Evolutionary conservation across 2,113 vertebrate genomes (phyloP).

Genomic region (Gnathonemus longibarbis): DNA sequence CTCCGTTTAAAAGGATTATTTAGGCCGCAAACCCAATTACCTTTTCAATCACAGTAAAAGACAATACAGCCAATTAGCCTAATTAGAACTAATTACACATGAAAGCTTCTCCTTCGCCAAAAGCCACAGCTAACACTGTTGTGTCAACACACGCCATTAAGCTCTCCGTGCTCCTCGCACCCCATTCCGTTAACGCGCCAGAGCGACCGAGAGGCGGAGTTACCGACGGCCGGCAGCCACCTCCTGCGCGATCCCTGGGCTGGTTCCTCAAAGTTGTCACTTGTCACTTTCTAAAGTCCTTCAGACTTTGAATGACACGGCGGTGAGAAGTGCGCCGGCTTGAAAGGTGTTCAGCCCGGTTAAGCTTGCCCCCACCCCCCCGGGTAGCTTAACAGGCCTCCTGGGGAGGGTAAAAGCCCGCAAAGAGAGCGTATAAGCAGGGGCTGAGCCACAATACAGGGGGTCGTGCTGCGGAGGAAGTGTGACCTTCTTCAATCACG

Average conservation of each 20-base stretch:
- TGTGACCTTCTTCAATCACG: neutral
- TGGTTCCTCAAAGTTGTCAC: neutral
- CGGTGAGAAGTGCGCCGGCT: neutral
- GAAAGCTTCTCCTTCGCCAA: conserved; percentile 39
- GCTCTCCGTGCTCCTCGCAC: conserved; percentile 39
- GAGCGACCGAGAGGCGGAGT: conserved; percentile 3
- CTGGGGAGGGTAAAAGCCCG: neutral
- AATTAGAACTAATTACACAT: conserved; percentile 60
- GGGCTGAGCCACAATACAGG: neutral
- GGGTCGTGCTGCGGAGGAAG: neutral
- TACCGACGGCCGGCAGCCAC: neutral
- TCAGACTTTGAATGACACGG: neutral
- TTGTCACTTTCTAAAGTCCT: neutral
- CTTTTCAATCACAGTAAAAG: conserved; percentile 44
- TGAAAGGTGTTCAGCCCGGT: neutral
- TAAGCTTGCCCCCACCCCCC: neutral
- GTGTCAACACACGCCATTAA: conserved; percentile 55
- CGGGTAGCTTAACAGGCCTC: neutral
- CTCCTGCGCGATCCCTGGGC: neutral
- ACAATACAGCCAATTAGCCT: conserved; percentile 49
- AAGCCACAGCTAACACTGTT: conserved; percentile 39
- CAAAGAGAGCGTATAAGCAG: neutral
- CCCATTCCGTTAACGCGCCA: conserved; percentile 45
- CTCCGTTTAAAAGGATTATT: conserved; percentile 45
- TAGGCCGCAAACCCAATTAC: conserved; percentile 45